These are phyloP conservation scores for Rhineura floridana DNA, from an alignment of 2,113 vertebrate genomes.

Conservation along the genomic window DNA sequence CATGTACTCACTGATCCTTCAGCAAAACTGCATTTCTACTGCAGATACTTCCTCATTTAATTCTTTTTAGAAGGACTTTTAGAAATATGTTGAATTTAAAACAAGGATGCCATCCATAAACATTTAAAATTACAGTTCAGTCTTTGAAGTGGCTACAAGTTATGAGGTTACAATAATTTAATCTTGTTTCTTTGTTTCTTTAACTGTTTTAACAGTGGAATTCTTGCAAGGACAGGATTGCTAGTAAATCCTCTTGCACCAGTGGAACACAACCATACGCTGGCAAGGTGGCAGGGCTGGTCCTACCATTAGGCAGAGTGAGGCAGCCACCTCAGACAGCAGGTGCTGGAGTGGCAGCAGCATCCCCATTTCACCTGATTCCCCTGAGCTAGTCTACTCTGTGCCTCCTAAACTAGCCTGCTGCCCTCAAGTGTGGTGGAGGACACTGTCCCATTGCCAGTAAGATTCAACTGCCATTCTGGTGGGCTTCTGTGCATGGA, in stretches of 20 bases:
- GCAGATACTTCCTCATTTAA: neutral
- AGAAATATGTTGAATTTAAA: neutral
- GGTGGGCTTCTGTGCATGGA: no score
- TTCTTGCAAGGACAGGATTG: neutral
- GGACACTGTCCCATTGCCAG: no score
- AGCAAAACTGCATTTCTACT: slow-evolving; percentile 8
- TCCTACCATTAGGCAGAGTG: no score
- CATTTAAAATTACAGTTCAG: neutral
- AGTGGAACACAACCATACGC: neutral
- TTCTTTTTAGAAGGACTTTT: neutral
- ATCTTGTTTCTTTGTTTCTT: neutral
- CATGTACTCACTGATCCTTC: slow-evolving; percentile 6
- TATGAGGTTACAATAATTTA: neutral
- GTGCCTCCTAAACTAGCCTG: no score
- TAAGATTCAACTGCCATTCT: no score
- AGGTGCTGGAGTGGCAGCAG: no score
- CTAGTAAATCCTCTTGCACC: neutral
- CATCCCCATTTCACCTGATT: no score
- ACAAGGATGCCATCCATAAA: neutral
- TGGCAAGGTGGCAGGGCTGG: no score
- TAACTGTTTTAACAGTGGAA: neutral
- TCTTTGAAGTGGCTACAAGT: slow-evolving; percentile 22
- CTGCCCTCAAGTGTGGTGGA: no score
- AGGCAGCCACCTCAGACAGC: no score
- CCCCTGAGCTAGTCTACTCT: no score